Conservation (phyloP, 2,113 vertebrate species). For the Onychostoma macrolepis region DNA sequence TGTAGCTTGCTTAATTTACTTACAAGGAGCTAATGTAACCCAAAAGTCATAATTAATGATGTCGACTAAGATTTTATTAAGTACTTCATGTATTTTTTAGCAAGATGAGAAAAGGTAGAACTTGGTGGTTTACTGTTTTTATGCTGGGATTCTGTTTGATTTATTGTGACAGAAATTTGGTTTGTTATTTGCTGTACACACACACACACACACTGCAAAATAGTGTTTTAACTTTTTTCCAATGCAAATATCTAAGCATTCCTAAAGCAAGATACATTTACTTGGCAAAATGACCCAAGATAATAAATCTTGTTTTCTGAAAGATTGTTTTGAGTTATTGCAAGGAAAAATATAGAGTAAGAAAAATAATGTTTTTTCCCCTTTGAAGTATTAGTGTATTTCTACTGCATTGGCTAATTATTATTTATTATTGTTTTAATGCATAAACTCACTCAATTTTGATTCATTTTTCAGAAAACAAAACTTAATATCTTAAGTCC, state of each 20-base stretch:
- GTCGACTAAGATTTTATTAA: background rate
- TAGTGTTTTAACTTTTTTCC: background rate
- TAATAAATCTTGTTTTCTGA: background rate
- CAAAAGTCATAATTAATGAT: background rate
- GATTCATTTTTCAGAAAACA: background rate
- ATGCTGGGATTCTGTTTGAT: background rate
- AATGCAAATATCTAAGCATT: background rate
- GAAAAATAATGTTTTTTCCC: too few relatives aligned
- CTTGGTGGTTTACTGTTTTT: background rate
- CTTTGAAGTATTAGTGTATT: too few relatives aligned
- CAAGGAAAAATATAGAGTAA: too few relatives aligned
- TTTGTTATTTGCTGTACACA: background rate
- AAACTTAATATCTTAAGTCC: background rate
- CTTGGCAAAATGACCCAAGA: background rate
- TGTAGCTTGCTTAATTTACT: background rate
- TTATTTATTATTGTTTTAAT: background rate
- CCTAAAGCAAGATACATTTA: background rate
- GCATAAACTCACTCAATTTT: background rate
- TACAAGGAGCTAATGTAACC: background rate
- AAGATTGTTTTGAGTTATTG: background rate
- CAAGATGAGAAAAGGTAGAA: background rate
- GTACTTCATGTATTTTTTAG: too few relatives aligned
- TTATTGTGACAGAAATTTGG: background rate
- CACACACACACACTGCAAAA: background rate
- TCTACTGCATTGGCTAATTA: background rate